Base-by-base conservation (phyloP, 2,797 vertebrate species). In the Acrossocheilus wenchowensis region DNA sequence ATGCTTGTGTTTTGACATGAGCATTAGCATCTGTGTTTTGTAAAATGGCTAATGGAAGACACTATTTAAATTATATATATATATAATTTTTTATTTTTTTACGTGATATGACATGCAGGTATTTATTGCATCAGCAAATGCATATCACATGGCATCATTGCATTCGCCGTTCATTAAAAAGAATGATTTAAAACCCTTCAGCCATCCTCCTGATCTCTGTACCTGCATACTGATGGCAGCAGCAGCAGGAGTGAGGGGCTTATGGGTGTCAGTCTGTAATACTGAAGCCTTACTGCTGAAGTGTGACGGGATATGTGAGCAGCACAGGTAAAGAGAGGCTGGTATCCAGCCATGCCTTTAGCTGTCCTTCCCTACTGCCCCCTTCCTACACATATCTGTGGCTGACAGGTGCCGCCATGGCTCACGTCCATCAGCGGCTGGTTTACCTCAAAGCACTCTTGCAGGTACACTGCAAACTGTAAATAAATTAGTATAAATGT, bases 231-330 rank as follows among this genome's bases (percentile, higher is more conserved):
- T 19, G 52, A 34, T 62, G 50, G 36, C 50, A 30, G 66, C 14
- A 43, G 41, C 1, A 30, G 64, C 50, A 57, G n/a, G 68, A 84
- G 17, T 77, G 30, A 23, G 5, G 15, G 34, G 73, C 30, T 66
- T 84, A 73, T 78, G 60, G 57, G 60, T 80, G 78, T 48, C 14
- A 50, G 39, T 30, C 45, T 57, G 62, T 86, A 72, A 19, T 73
- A 48, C 64, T 72, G 73, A 86, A 80, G 77, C 64, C 72, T 83
- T 50, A 68, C 69, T 71, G 21, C 78, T 71, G 74, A 68, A 30
- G 82, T 82, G 77, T 87, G 81, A 78, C 71, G 19, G 72, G 66
- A 82, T 78, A 71, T 86, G 86, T 69, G 87, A 86, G 81, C 82
- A 83, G 89, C 69, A 60, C 74, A 87, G 82, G 71, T 78, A 87